Evolutionary conservation across 2,113 vertebrate genomes (phyloP), one percentile per base, ranked within the genome.

Genomic region (Ceyx margarethae): DNA sequence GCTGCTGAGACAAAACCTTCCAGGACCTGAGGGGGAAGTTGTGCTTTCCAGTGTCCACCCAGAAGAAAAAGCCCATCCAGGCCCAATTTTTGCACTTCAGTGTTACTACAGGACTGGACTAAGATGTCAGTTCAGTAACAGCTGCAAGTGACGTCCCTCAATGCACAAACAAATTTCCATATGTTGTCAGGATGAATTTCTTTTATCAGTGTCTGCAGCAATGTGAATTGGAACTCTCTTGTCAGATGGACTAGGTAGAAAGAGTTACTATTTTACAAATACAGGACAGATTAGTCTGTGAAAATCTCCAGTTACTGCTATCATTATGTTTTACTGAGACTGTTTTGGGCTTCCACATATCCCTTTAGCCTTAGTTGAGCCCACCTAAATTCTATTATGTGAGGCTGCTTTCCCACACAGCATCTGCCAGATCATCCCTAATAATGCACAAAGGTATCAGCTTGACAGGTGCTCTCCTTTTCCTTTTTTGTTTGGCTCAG

Each of bases 141-240:
- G 17, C 68, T 87, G 67, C 43, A 90, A 61, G 46, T 46, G 76
- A 73, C 71, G 90, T 93, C 83, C 46, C 37, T 67, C 78, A 95
- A 89, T 73, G 80, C 69, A 94, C 56, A 94, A 82, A 90, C 14
- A 69, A 26, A 83, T 95, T 94, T 92, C 92, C 89, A 54, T 77
- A 48, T 84, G 65, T 66, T 92, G 48, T 95, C 85, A 81, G 64
- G 83, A 88, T 89, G 31, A 91, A 89, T 82, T 60, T 60, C 45
- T 88, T 85, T 92, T 89, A 82, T 85, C 33, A 9, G 13, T 31
- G 45, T 91, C 87, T 90, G 48, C 71, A 91, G 91, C 91, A 97
- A 81, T 18, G 64, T 60, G 81, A 89, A 79, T 94, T 74, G 96
- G 90, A 86, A 90, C 67, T 92, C 9, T 6, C 56, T 83, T 87